Percentiles rank a stretch among this genome's conserved stretches.
Conservation (phyloP, 2,113 vertebrate genomes). For the Lepus americanus region DNA sequence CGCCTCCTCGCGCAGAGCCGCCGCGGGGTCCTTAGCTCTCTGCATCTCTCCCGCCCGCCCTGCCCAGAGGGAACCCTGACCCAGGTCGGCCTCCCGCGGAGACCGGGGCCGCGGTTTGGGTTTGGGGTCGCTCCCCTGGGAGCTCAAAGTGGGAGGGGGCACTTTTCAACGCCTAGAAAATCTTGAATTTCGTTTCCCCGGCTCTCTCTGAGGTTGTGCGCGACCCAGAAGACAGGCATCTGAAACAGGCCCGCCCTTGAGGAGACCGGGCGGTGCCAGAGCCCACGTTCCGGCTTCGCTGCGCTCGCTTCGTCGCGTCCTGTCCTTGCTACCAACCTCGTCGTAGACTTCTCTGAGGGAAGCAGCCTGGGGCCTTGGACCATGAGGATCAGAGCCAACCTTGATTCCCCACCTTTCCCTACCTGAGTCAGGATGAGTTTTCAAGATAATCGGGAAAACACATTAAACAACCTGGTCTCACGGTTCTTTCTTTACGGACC, state of each 20-base stretch:
- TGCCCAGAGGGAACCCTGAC: not conserved
- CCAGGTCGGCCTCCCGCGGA: not conserved
- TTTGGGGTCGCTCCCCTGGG: not conserved
- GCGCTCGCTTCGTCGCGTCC: not conserved
- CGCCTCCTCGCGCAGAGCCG: accelerated
- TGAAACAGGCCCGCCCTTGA: not conserved
- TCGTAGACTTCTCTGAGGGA: not conserved
- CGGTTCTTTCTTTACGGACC: not conserved
- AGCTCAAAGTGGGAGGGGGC: not conserved
- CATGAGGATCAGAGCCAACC: accelerated
- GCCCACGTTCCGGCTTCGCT: accelerated
- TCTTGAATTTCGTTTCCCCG: conserved; percentile 8
- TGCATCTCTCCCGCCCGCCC: not conserved
- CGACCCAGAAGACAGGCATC: not conserved
- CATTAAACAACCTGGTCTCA: not conserved
- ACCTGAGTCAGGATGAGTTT: not conserved
- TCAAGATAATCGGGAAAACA: not conserved
- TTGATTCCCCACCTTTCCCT: no score
- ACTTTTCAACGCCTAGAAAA: not conserved
- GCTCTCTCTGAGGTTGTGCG: not conserved
- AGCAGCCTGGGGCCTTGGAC: not conserved
- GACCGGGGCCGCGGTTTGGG: not conserved
- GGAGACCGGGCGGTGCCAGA: not conserved
- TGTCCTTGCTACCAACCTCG: not conserved
- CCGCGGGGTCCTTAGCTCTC: not conserved